Base-by-base conservation (phyloP, 2,113 vertebrate species). In the Bos javanicus region DNA sequence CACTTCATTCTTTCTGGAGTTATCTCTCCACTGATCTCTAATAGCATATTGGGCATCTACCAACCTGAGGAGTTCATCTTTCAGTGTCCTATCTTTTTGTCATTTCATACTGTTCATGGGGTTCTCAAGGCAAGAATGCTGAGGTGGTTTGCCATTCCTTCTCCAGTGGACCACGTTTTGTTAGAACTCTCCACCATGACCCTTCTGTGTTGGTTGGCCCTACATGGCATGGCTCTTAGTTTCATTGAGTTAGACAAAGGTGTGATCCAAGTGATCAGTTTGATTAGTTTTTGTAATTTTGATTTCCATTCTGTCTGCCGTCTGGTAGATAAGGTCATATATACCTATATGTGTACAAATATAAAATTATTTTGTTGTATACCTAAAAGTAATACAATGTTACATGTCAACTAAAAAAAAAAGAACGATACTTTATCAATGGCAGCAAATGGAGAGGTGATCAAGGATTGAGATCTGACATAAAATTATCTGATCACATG, bases 401-500 rank as follows among this genome's bases (percentile, higher is more conserved):
- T 85, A 78, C 33, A 56, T 21, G 23, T 46, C 28, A 62, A 46
- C 12, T 39, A 80, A 64, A 78, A 52, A 59, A 59, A 54, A 52
- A 86, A 62, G 33, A n/a, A 39, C 0, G 0, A 36, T 78, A 36
- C 21, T 82, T 83, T 56, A 89, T 83, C n/a, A 82, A 83, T 15
- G 67, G 26, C 43, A 86, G 62, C 28, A 94, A 84, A 92, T 33
- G 48, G 62, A 95, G 76, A 76, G 43, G 78, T 54, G 48, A 46
- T 56, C 64, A 95, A 89, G 46, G 26, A 46, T 46, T 88, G 71
- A 67, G 52, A 91, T 56, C 30, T 80, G 26, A 86, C 6, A 67
- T 60, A 76, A 85, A 96, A 86, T 83, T 91, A 50, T 57, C 76
- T 60, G 16, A 33, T 74, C 48, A 89, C 28, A 78, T 88, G 26